These are phyloP conservation scores for Matsumyia berberina DNA, from an alignment of 2,888 invertebrate species.

Conservation along the genomic window DNA sequence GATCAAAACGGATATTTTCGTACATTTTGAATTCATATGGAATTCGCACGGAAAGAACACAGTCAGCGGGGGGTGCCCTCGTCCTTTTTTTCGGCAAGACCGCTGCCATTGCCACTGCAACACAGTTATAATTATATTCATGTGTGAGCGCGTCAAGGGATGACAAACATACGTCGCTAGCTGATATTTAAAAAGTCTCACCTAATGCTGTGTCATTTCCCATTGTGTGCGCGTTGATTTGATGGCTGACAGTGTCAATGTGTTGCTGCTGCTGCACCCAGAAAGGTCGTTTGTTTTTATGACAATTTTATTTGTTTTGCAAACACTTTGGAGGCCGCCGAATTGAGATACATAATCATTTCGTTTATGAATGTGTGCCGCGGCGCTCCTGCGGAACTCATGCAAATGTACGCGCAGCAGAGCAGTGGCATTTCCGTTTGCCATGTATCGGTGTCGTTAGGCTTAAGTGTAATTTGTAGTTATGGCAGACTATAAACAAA, in stretches of 20 bases:
- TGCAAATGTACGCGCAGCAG: conserved; percentile 55
- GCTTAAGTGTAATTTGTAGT: conserved; percentile 72
- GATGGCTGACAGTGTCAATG: conserved; percentile 64
- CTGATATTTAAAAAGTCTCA: conserved; percentile 49
- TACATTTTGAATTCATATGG: conserved; percentile 55
- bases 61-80: conserved; percentile 58
- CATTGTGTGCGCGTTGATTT: conserved; percentile 40
- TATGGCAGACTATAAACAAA: conserved; percentile 65
- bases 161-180: conserved; percentile 30
- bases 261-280: conserved; percentile 19
- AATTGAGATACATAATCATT: conserved; percentile 68
- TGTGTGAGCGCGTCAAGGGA: conserved; percentile 61
- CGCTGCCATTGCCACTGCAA: no score
- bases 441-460: conserved; percentile 31
- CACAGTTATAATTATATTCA: conserved; percentile 70
- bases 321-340: conserved; percentile 65
- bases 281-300: conserved; percentile 73
- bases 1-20: conserved; percentile 53
- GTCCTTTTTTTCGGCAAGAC: no score
- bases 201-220: conserved; percentile 52
- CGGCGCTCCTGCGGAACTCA: conserved; percentile 5
- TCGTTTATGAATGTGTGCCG: conserved; percentile 9
- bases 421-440: conserved; percentile 36
- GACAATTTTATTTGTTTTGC: conserved; percentile 73
- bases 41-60: conserved; percentile 58